These are phyloP conservation scores for Arctia plantaginis DNA, from an alignment of 2,888 invertebrate genomes.

Conservation along the genomic window DNA sequence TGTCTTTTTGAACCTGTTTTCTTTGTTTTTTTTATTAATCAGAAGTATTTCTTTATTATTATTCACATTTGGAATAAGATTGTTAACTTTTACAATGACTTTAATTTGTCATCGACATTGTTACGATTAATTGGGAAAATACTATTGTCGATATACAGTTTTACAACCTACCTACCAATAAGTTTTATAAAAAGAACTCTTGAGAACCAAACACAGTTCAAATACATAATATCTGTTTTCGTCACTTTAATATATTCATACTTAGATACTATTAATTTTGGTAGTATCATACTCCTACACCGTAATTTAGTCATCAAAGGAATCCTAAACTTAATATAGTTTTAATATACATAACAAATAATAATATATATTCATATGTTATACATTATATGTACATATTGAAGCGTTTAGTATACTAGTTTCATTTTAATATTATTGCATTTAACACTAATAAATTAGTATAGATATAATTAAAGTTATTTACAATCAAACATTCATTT, in stretches of 20 bases:
- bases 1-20: neutral
- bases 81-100: too few relatives aligned
- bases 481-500: constrained; percentile 7
- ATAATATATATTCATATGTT: neutral
- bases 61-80: too few relatives aligned
- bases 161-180: too few relatives aligned
- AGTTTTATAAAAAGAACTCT: neutral
- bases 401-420: neutral
- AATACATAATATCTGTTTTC: neutral
- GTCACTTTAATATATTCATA: neutral
- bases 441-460: constrained; percentile 8
- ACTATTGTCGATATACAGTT: too few relatives aligned
- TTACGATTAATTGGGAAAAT: too few relatives aligned
- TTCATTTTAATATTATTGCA: constrained; percentile 2
- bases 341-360: neutral
- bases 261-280: neutral
- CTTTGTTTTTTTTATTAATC: neutral
- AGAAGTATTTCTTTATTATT: too few relatives aligned
- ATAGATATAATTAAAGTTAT: constrained; percentile 3
- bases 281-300: neutral
- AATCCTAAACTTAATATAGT: neutral
- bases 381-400: neutral
- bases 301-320: neutral
- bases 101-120: too few relatives aligned
- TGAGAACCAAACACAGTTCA: neutral